phyloP scores from a whole-genome alignment of 2,113 vertebrate species.

The Ammodramus savannarum region DNA sequence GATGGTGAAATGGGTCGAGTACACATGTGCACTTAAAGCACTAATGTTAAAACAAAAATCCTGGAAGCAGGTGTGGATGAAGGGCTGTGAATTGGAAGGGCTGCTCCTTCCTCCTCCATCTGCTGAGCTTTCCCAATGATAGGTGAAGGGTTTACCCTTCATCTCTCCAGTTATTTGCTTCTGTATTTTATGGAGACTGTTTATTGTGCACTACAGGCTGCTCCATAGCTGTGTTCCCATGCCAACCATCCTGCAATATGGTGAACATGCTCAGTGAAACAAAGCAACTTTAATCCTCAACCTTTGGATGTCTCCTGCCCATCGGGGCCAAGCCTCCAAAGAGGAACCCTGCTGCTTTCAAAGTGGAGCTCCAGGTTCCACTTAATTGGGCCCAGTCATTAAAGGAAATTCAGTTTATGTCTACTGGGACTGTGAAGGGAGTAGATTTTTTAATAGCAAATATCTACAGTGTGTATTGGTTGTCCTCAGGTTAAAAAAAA shows the following conservation, averaged over 20 bases:
- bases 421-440: conserved; percentile 16
- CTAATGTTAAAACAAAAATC: neutral
- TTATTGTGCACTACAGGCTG: conserved; percentile 12
- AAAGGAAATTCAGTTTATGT: conserved; percentile 44
- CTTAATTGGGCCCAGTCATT: conserved; percentile 60
- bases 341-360: conserved; percentile 42
- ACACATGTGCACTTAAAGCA: neutral
- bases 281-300: conserved; percentile 62
- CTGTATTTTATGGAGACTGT: conserved; percentile 14
- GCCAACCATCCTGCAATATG: conserved; percentile 50
- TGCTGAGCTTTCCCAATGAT: neutral
- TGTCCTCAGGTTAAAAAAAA: conserved; percentile 24
- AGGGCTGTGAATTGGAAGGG: neutral
- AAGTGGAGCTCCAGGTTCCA: conserved; percentile 48
- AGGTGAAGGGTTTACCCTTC: conserved; percentile 31
- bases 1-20: neutral
- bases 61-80: neutral
- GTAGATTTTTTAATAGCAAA: conserved; percentile 51
- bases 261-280: neutral
- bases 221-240: conserved; percentile 59
- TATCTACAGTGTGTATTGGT: conserved; percentile 31
- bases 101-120: neutral
- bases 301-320: conserved; percentile 47
- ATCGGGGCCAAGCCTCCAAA: neutral
- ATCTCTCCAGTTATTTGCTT: conserved; percentile 18